Evolutionary conservation across 2,797 vertebrate species (phyloP).

Genomic region (Eremophila alpestris): DNA sequence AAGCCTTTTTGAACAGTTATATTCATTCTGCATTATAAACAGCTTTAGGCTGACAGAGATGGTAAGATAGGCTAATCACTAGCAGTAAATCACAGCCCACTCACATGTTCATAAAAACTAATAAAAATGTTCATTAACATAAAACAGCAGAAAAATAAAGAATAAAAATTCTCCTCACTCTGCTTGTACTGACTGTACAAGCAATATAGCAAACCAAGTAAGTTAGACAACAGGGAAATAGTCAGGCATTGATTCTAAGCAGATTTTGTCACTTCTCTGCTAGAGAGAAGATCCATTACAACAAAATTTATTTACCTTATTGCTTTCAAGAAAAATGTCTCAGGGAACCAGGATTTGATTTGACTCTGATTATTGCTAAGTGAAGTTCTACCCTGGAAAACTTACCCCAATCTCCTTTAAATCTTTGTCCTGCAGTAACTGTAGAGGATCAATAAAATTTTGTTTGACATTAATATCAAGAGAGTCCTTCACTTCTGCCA

Average conservation of each 20-base stretch:
- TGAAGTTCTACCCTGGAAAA: background rate
- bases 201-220: background rate
- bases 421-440: constrained; percentile 92
- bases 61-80: background rate
- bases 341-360: background rate
- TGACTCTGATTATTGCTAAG: background rate
- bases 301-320: background rate
- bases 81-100: background rate
- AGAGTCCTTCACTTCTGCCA: constrained; percentile 92
- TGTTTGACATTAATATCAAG: constrained; percentile 94
- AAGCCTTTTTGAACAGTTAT: background rate
- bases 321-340: background rate
- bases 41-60: constrained; percentile 11
- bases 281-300: background rate
- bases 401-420: constrained; percentile 92
- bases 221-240: background rate
- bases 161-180: background rate
- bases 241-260: background rate
- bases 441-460: constrained; percentile 93
- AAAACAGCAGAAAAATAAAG: background rate
- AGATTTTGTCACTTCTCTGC: background rate
- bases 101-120: background rate
- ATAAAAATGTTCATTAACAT: background rate
- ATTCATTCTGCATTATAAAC: background rate
- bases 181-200: background rate